Evolutionary conservation across 2,797 vertebrate genomes (phyloP).

Genomic region (Poeciliopsis paucimaculata): DNA sequence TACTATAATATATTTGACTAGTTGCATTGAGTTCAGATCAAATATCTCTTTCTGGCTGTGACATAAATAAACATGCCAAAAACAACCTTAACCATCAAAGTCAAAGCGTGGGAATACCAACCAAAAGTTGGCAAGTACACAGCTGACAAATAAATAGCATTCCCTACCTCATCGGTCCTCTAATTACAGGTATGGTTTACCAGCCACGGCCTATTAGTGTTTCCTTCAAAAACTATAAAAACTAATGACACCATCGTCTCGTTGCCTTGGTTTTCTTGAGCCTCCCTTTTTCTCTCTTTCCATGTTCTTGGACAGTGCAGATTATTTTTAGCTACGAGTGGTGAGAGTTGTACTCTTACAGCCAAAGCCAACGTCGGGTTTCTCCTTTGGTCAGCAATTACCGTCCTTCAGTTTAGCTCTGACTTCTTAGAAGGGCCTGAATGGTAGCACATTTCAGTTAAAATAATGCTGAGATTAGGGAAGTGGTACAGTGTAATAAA

Average conservation of each 20-base stretch:
- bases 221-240: conserved; percentile 78
- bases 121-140: conserved; percentile 58
- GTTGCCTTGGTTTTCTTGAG: conserved; percentile 62
- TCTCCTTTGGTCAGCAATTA: conserved; percentile 70
- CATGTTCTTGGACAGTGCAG: conserved; percentile 67
- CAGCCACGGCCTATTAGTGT: conserved; percentile 73
- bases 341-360: conserved; percentile 61
- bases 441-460: conserved; percentile 19
- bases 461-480: conserved; percentile 22
- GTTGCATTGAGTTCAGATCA: conserved; percentile 17
- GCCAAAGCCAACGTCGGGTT: conserved; percentile 66
- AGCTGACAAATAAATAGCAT: conserved; percentile 73
- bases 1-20: conserved; percentile 9
- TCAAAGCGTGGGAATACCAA: conserved; percentile 66
- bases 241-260: conserved; percentile 76
- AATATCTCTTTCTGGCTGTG: conserved; percentile 40
- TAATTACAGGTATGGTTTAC: conserved; percentile 78
- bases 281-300: conserved; percentile 60
- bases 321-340: conserved; percentile 73
- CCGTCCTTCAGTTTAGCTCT: conserved; percentile 52
- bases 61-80: conserved; percentile 6
- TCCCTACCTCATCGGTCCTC: conserved; percentile 64
- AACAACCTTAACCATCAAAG: conserved; percentile 44
- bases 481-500: conserved; percentile 14
- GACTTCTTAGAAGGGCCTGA: conserved; percentile 44